Conservation (phyloP, 2,888 invertebrate genomes). For the Himalopsyche anomala region DNA sequence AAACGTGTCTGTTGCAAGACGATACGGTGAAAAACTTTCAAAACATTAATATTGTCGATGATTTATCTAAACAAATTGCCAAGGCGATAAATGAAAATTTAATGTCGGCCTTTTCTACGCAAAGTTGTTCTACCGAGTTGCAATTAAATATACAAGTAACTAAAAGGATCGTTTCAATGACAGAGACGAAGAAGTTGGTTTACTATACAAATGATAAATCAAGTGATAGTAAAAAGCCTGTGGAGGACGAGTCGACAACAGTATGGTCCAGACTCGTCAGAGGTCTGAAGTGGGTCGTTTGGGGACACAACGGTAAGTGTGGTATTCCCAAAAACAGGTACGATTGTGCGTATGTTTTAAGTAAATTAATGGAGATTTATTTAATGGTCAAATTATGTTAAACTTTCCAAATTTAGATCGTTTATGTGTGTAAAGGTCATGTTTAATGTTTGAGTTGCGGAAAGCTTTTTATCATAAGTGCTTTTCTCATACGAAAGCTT, state of each 20-base stretch:
- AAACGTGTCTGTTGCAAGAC: constrained; percentile 53
- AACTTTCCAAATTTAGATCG: constrained; percentile 21
- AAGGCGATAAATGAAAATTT: constrained; percentile 62
- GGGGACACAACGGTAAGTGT: constrained; percentile 54
- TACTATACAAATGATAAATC: not conserved
- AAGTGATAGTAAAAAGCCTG: not conserved
- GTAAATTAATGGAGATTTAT: not conserved
- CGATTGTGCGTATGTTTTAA: not conserved
- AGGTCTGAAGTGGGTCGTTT: constrained; percentile 64
- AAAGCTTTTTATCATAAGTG: not conserved
- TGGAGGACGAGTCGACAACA: constrained; percentile 62
- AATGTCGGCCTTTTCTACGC: constrained; percentile 55
- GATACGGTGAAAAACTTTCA: constrained; percentile 49
- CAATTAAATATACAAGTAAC: constrained; percentile 64
- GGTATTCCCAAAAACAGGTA: not conserved
- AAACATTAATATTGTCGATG: constrained; percentile 29
- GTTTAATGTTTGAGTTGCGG: constrained; percentile 11
- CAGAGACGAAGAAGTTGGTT: constrained; percentile 55
- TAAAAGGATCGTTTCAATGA: constrained; percentile 62
- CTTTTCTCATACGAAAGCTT: not conserved
- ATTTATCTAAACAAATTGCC: constrained; percentile 62
- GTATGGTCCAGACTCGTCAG: constrained; percentile 64
- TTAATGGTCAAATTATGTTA: constrained; percentile 37
- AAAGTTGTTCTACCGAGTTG: constrained; percentile 62
- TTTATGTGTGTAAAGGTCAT: not conserved